Base-by-base conservation (phyloP, 2,797 vertebrate species). In the Parauchenoglanis ngamensis region DNA sequence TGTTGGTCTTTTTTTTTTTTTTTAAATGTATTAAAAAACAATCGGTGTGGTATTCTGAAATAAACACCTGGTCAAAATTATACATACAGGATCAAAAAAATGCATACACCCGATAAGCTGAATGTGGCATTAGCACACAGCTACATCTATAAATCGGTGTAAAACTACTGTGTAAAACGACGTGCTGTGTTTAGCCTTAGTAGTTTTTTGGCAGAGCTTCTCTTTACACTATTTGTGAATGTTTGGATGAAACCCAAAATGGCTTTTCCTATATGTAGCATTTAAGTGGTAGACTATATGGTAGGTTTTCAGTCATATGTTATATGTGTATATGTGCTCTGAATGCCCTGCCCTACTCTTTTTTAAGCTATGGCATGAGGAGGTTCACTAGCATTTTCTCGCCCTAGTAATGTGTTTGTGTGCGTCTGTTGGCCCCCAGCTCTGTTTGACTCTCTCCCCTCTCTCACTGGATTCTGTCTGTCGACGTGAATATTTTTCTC, bases 401-500 rank as follows among this genome's bases (percentile, higher is more conserved):
- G 17, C 86, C 89, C 85, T 89, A 87, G 80, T 89, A 88, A 90
- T 90, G 90, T 90, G 92, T 92, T 90, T 89, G 44, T 17, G n/a
- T 95, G 94, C 95, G 92, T 95, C 94, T 94, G 92, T 94, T 96
- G 94, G 94, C 94, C 85, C n/a, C 25, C 1, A 54, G 91, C 82
- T 92, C 88, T 94, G 92, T 94, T 95, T 93, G 88, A 94, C 91
- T 91, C 85, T 78, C 88, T 90, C 89, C 90, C 73, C 85, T 90
- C 90, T 91, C 90, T 49, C 46, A 10, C 86, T 90, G 89, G 90
- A 94, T 94, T 93, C 93, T 92, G 93, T 92, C 92, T 93, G 90
- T 93, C 92, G 88, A 89, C 92, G 93, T 91, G 90, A 94, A 94
- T 93, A 95, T 94, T 95, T 95, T 95, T 76, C 92, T 94, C 92